A percentile compares a stretch with the other conserved stretches of the same genome.
Conservation (phyloP, 2,888 invertebrate species). For the Drosophila eohydei region DNA sequence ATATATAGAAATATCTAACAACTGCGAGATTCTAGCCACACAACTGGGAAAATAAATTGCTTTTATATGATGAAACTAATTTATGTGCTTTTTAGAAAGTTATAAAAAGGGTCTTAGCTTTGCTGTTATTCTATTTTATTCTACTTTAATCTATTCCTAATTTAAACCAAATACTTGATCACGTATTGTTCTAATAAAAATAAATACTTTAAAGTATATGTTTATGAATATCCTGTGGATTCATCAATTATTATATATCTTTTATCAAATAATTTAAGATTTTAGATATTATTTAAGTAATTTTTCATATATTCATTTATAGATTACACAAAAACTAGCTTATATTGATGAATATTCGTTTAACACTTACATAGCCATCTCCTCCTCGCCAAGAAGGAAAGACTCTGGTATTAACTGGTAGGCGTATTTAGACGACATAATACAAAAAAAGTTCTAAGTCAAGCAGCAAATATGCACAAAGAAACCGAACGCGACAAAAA, state of each 20-base stretch:
- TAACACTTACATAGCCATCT: slow-evolving; percentile 32
- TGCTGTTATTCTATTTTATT: no score
- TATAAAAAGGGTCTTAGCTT: no score
- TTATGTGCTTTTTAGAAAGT: no score
- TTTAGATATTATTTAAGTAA: no score
- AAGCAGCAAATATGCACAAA: background rate
- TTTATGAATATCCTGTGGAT: no score
- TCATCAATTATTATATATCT: no score
- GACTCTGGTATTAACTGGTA: slow-evolving; percentile 69
- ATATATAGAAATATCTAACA: background rate
- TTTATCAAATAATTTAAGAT: no score
- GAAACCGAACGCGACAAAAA: background rate
- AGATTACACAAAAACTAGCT: background rate
- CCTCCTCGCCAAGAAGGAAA: slow-evolving; percentile 37
- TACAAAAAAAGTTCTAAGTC: background rate
- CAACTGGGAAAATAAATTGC: background rate
- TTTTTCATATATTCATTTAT: no score
- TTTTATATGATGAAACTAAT: no score
- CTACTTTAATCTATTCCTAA: no score
- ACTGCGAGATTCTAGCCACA: background rate
- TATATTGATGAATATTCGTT: background rate
- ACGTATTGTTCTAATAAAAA: background rate
- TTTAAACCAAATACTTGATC: no score
- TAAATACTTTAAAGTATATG: no score
- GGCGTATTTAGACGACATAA: slow-evolving; percentile 71